Conservation (phyloP, 2,113 vertebrate species). For the Gymnorhina tibicen region DNA sequence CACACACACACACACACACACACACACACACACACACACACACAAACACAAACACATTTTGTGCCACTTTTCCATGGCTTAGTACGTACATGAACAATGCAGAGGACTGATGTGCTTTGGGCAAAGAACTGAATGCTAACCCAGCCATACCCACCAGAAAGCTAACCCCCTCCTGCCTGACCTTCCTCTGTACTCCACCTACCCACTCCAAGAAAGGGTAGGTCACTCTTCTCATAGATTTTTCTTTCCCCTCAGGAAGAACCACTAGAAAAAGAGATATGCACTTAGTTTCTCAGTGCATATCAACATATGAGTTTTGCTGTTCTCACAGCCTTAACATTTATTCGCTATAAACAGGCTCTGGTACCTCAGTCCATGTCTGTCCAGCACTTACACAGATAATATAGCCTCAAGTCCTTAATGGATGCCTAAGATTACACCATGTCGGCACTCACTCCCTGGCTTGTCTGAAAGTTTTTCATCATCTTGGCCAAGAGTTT, state of each 20-base stretch:
- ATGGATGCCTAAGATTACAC: conserved; percentile 35
- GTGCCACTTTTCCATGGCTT: neutral
- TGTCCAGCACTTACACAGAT: neutral
- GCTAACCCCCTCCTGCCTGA: neutral
- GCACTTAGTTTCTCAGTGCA: neutral
- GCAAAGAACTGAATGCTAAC: neutral
- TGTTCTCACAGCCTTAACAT: neutral
- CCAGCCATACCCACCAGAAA: neutral
- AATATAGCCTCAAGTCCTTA: conserved; percentile 15
- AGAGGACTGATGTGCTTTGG: neutral
- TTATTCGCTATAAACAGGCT: neutral
- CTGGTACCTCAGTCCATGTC: neutral
- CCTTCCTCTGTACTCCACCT: neutral
- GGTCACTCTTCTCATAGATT: neutral
- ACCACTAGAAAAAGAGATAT: neutral
- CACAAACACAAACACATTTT: rapidly evolving
- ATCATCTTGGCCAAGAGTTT: conserved; percentile 15
- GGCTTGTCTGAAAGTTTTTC: conserved; percentile 29
- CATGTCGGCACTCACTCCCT: neutral
- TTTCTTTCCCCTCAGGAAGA: rapidly evolving
- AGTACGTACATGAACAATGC: neutral
- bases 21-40: rapidly evolving
- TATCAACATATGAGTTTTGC: neutral
- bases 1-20: neutral
- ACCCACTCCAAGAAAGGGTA: neutral